Conservation (phyloP, 2,888 invertebrate species). For the Drosophila paracracens region DNA sequence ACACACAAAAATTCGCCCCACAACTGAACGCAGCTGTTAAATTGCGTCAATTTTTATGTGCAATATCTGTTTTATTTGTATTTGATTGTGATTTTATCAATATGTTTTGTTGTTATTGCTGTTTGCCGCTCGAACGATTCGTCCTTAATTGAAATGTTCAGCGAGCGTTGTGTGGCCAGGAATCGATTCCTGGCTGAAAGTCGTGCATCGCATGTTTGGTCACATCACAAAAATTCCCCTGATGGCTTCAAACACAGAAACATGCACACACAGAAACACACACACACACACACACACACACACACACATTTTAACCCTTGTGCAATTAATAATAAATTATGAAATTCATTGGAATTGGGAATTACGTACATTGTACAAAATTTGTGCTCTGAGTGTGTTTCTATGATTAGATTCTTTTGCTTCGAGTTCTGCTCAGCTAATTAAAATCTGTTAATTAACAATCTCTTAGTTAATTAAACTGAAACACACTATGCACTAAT, state of each 20-base stretch:
- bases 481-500: constrained; percentile 14
- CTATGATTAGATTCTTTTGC: constrained; percentile 41
- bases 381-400: constrained; percentile 19
- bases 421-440: constrained; percentile 20
- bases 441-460: constrained; percentile 15
- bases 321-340: constrained; percentile 77
- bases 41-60: constrained; percentile 75
- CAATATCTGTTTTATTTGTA: constrained; percentile 76
- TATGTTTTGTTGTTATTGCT: constrained; percentile 55
- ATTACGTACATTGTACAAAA: constrained; percentile 28
- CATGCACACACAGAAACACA: background rate
- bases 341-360: constrained; percentile 66
- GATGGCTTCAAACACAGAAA: background rate
- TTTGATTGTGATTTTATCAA: constrained; percentile 79
- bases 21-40: constrained; percentile 48
- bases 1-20: constrained; percentile 7
- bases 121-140: constrained; percentile 21
- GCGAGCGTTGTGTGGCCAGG: constrained; percentile 40
- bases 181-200: constrained; percentile 13
- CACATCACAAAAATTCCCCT: constrained; percentile 31
- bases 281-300: background rate
- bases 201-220: constrained; percentile 39
- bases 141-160: constrained; percentile 75
- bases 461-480: constrained; percentile 40
- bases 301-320: constrained; percentile 23